phyloP scores from a whole-genome alignment of 1,140 invertebrate genomes.

The Cyphomyrmex costatus region DNA sequence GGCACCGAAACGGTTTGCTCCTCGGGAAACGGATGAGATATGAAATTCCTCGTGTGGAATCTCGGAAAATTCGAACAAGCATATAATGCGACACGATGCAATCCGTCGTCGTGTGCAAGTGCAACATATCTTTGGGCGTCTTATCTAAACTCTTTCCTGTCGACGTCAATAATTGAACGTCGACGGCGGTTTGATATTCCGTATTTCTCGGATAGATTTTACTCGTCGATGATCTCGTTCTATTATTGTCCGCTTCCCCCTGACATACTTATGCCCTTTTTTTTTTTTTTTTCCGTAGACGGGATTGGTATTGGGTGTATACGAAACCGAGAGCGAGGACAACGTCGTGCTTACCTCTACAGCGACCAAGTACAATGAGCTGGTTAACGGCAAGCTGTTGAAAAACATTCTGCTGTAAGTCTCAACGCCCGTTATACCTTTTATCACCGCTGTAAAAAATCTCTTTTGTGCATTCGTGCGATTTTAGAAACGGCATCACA shows the following conservation, averaged over 20 bases:
- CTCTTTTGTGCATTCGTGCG: not conserved
- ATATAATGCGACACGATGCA: not conserved
- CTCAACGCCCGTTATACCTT: slow-evolving; percentile 1
- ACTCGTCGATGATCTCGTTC: not conserved
- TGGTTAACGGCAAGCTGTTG: slow-evolving; percentile 85
- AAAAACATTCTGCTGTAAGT: slow-evolving; percentile 88
- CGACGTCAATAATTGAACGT: too few species aligned
- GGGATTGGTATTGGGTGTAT: slow-evolving; percentile 87
- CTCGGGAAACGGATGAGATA: not conserved
- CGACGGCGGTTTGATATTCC: not conserved
- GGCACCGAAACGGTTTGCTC: not conserved
- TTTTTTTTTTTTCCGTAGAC: slow-evolving; percentile 76
- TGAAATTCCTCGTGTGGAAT: slow-evolving; percentile 35
- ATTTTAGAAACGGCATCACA: slow-evolving; percentile 9
- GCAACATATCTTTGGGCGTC: not conserved
- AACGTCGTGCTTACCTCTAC: slow-evolving; percentile 85
- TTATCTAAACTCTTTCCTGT: not conserved
- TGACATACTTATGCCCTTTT: slow-evolving; percentile 11
- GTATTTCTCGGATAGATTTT: not conserved
- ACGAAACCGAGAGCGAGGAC: slow-evolving; percentile 85
- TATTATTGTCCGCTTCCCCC: not conserved
- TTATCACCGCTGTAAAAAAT: slow-evolving; percentile 24
- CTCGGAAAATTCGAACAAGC: not conserved
- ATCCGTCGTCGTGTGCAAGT: not conserved
- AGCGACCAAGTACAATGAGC: slow-evolving; percentile 86